Evolutionary conservation across 2,797 vertebrate species (phyloP), one percentile per base, ranked within the genome.

Genomic region (Pitangus sulphuratus): DNA sequence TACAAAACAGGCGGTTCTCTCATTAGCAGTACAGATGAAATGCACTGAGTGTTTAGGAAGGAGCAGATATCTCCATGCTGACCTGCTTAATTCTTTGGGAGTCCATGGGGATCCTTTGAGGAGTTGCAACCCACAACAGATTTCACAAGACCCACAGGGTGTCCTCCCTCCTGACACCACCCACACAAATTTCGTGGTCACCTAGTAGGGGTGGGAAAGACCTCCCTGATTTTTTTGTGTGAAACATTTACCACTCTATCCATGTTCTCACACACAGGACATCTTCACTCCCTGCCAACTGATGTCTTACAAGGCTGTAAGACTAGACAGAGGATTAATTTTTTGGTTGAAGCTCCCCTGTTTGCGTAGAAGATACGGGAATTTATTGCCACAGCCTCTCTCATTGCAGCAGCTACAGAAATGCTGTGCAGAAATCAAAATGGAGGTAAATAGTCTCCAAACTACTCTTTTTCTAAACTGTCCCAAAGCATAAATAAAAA

Each of bases 121-220:
- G 24, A 56, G 6, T 15, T 51, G n/a, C 3, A 74, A 48, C 20
- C 11, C n/a, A 20, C 18, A 6, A 19, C 9, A 53, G 37, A 22
- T 50, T 72, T 7, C 5, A 33, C 0, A 2, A 42, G 50, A 61
- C 11, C 14, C 2, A 1, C 44, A 33, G 19, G 10, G 9, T 24
- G 6, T 60, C 9, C 7, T 64, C 65, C 4, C 2, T 31, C 12
- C 10, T 51, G 24, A 40, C 15, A 54, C 7, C 14, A n/a, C 3
- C 6, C 9, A 31, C 3, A 20, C 8, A 56, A 48, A 12, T 39
- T n/a, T 2, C 0, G 8, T 18, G 11, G 3, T 1, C 0, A 45
- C 7, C 1, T 30, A 26, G 2, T 8, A 3, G 12, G 19, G 69
- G 35, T 62, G 2, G 6, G 8, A 77, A 72, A n/a, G 51, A 57